Conservation (phyloP, 2,888 invertebrate genomes). For the Catocala sponsa region DNA sequence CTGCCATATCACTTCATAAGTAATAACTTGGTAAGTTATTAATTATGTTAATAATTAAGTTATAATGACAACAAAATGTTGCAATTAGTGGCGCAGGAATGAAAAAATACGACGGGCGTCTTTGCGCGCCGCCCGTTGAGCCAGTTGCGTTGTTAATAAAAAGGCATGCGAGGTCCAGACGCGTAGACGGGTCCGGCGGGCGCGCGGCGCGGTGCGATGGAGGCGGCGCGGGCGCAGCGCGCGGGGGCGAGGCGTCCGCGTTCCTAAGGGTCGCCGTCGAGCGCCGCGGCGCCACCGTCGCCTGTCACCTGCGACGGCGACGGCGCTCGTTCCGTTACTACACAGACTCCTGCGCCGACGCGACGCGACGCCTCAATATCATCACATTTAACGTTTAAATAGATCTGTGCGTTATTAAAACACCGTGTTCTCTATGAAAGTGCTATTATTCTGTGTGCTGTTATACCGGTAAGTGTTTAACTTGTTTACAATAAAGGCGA, state of each 20-base stretch:
- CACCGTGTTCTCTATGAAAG: constrained; percentile 10
- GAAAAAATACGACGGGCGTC: not conserved
- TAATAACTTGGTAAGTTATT: no score
- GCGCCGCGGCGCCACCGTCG: constrained; percentile 82
- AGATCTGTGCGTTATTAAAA: constrained; percentile 20
- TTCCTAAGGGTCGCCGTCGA: constrained; percentile 68
- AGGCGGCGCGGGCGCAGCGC: constrained; percentile 46
- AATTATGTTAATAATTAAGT: no score
- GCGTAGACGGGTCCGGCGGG: constrained; percentile 51
- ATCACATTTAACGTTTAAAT: constrained; percentile 39
- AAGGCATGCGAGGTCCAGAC: constrained; percentile 42
- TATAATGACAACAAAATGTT: not conserved
- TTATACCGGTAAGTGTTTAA: constrained; percentile 42
- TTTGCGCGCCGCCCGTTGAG: constrained; percentile 13
- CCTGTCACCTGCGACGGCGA: constrained; percentile 60
- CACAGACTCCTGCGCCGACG: constrained; percentile 63
- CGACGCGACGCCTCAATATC: constrained; percentile 53
- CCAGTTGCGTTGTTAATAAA: constrained; percentile 27
- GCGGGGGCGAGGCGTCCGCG: constrained; percentile 55
- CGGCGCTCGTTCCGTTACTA: constrained; percentile 56
- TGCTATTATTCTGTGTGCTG: constrained; percentile 21
- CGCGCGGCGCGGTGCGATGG: constrained; percentile 39
- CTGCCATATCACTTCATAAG: no score
- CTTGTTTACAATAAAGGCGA: constrained; percentile 38
- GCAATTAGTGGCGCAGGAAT: not conserved